These are phyloP conservation scores for Silurus meridionalis DNA, from an alignment of 2,113 vertebrate genomes.

Conservation along the genomic window DNA sequence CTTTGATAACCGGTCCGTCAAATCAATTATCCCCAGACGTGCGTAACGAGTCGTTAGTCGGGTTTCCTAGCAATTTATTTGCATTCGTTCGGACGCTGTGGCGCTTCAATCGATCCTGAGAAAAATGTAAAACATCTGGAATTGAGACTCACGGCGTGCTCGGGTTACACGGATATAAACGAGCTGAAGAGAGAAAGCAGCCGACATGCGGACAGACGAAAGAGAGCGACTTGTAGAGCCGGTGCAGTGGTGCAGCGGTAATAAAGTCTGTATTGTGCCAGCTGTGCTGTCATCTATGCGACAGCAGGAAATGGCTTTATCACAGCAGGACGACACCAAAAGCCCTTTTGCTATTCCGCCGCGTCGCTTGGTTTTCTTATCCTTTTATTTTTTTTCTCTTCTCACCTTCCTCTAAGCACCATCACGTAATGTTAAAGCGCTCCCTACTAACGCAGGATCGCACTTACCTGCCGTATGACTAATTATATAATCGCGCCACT, in stretches of 20 bases:
- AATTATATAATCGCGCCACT: conserved; percentile 33
- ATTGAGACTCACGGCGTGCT: not conserved
- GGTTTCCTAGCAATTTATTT: not conserved
- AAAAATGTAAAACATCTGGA: conserved; percentile 13
- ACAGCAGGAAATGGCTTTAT: conserved; percentile 54
- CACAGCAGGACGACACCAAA: conserved; percentile 41
- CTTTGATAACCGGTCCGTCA: not conserved
- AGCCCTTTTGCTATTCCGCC: conserved; percentile 40
- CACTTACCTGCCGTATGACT: conserved; percentile 13
- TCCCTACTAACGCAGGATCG: not conserved
- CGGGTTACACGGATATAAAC: not conserved
- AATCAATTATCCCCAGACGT: conserved; percentile 6
- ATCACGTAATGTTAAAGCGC: not conserved
- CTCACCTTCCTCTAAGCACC: not conserved
- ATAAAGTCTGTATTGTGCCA: conserved; percentile 36
- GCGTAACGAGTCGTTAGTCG: not conserved
- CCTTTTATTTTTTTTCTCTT: too few relatives aligned
- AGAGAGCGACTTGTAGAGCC: conserved; percentile 10
- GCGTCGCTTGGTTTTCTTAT: conserved; percentile 22
- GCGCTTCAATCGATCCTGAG: not conserved
- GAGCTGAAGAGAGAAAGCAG: conserved; percentile 12
- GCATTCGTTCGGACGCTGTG: not conserved
- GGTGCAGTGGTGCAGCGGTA: conserved; percentile 29
- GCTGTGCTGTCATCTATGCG: conserved; percentile 23
- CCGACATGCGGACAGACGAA: not conserved